phyloP scores from a whole-genome alignment of 2,888 invertebrate species.

The Drosophila kanekoi region DNA sequence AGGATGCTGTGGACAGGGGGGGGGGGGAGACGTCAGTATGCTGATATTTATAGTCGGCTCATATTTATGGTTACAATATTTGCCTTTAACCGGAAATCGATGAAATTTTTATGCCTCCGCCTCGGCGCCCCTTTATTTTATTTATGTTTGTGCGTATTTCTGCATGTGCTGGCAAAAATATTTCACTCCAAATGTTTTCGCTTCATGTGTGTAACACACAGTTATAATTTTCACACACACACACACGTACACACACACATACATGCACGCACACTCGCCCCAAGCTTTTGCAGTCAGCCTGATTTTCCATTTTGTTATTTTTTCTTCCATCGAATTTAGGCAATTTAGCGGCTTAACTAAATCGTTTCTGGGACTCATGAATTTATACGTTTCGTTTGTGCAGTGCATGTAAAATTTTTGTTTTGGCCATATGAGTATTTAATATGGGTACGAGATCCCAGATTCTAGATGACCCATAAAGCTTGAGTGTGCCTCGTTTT shows the following conservation, averaged over 20 bases:
- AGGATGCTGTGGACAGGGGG: neutral
- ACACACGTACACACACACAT: slow-evolving; percentile 9
- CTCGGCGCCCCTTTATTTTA: slow-evolving; percentile 70
- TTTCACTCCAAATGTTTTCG: slow-evolving; percentile 39
- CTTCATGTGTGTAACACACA: slow-evolving; percentile 16
- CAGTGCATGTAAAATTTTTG: slow-evolving; percentile 72
- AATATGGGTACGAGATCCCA: slow-evolving; percentile 24
- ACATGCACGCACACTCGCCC: slow-evolving; percentile 16
- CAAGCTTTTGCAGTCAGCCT: slow-evolving; percentile 65
- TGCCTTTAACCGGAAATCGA: slow-evolving; percentile 81
- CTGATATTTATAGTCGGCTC: slow-evolving; percentile 77
- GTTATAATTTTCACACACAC: neutral
- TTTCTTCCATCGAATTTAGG: slow-evolving; percentile 66
- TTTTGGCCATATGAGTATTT: slow-evolving; percentile 27
- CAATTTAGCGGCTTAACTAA: slow-evolving; percentile 78
- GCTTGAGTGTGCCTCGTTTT: slow-evolving; percentile 28
- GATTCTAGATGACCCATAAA: slow-evolving; percentile 42
- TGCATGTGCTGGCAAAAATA: slow-evolving; percentile 57
- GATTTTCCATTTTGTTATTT: slow-evolving; percentile 62
- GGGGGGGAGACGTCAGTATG: neutral
- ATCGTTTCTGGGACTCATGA: slow-evolving; percentile 74
- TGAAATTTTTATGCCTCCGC: slow-evolving; percentile 76
- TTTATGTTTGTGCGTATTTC: slow-evolving; percentile 58
- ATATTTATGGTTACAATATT: slow-evolving; percentile 80
- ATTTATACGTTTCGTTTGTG: slow-evolving; percentile 80